A percentile compares a stretch with the other conserved stretches of the same genome.
These are phyloP conservation scores for Pseudomugil tenellus DNA, from an alignment of 2,797 vertebrate species.

Conservation along the genomic window DNA sequence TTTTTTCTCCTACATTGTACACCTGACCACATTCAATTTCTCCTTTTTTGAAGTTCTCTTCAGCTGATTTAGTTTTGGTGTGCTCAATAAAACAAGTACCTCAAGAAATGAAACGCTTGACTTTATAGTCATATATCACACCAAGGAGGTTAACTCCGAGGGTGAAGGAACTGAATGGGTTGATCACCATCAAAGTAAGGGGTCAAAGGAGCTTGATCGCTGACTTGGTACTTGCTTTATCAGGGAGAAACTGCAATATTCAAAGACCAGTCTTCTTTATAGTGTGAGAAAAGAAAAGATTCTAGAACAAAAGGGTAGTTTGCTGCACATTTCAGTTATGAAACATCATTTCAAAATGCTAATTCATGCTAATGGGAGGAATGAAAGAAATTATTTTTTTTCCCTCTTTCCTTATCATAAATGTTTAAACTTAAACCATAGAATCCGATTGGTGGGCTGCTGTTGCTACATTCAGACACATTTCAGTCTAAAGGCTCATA, in stretches of 20 bases:
- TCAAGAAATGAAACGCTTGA: conserved; percentile 23
- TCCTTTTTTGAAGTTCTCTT: conserved; percentile 20
- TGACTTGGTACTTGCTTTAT: conserved; percentile 4
- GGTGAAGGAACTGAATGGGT: conserved; percentile 12
- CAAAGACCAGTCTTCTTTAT: not conserved
- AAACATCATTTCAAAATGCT: not conserved
- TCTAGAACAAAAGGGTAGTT: not conserved
- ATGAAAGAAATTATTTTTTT: not conserved
- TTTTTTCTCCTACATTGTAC: conserved; percentile 4
- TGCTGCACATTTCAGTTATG: not conserved
- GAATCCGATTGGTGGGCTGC: not conserved
- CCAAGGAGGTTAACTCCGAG: conserved; percentile 22
- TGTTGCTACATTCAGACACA: not conserved
- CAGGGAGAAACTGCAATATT: conserved; percentile 6
- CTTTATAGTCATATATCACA: conserved; percentile 8
- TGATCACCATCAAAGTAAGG: conserved; percentile 21
- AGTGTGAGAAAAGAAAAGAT: not conserved
- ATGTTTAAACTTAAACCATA: not conserved
- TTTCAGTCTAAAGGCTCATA: not conserved
- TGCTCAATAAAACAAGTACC: conserved; percentile 17
- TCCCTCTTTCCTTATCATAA: not conserved
- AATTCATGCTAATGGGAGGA: not conserved
- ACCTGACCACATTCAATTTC: conserved; percentile 19
- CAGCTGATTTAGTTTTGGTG: conserved; percentile 19
- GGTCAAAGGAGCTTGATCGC: conserved; percentile 12